phyloP scores from a whole-genome alignment of 2,113 vertebrate genomes.

The Neoarius graeffei region DNA sequence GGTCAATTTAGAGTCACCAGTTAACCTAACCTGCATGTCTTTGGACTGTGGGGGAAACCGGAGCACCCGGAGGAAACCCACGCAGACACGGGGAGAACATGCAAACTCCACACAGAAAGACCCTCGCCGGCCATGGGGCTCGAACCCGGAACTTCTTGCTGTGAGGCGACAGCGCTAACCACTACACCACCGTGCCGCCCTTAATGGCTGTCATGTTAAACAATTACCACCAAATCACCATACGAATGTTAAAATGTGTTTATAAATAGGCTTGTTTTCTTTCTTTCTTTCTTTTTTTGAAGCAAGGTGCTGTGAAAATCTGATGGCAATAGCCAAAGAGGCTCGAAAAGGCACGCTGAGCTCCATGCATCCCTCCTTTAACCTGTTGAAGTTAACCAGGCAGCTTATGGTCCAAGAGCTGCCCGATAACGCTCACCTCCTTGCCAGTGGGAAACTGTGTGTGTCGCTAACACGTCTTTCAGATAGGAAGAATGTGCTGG shows the following conservation, averaged over 20 bases:
- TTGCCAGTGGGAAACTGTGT: constrained; percentile 74
- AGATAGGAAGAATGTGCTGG: constrained; percentile 81
- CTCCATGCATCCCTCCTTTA: constrained; percentile 82
- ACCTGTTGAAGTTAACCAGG: constrained; percentile 67
- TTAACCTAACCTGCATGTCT: too few species aligned
- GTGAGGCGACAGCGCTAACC: too few species aligned
- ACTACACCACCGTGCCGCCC: too few species aligned
- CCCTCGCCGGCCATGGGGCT: too few species aligned
- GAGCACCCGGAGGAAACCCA: too few species aligned
- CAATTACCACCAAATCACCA: neutral
- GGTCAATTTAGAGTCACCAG: too few species aligned
- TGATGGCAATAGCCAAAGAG: constrained; percentile 67
- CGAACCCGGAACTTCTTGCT: too few species aligned
- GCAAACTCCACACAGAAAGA: too few species aligned
- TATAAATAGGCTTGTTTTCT: neutral
- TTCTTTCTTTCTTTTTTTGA: constrained; percentile 3
- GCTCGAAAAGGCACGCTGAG: constrained; percentile 77
- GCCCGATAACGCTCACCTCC: constrained; percentile 79
- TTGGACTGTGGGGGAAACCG: too few species aligned
- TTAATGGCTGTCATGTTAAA: neutral
- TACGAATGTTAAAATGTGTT: neutral
- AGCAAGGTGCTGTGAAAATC: constrained; percentile 62
- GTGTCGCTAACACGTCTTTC: constrained; percentile 87
- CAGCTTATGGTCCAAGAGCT: constrained; percentile 70
- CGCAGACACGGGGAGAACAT: too few species aligned